Base-by-base conservation (phyloP, 1,140 invertebrate genomes). In the Xylocopa sonorina region DNA sequence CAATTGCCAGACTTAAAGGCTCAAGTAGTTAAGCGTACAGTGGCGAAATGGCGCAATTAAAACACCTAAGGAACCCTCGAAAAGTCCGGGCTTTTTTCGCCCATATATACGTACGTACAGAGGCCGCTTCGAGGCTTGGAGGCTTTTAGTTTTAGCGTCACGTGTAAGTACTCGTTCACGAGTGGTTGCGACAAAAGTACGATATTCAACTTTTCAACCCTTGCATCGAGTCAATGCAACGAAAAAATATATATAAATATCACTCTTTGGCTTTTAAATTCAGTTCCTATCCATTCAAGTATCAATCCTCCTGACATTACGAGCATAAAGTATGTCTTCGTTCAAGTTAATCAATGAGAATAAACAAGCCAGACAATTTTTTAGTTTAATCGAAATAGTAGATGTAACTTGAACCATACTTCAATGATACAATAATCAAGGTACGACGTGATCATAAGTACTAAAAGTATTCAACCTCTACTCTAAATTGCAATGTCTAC, bases 31-130 rank as follows among this genome's bases (percentile, higher is more conserved):
- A 21, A 32, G 5, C 27, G 72, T 66, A 55, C 24, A 74, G 43
- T 55, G 57, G 24, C 41, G 74, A 48, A 76, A 76, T 38, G 48
- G 63, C n/a, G 51, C 51, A 68, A 68, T 76, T 76, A 76, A 76
- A 67, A 46, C 53, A 55, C 50, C 74, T 68, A 63, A 58, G 74
- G 29, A 57, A 68, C 74, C 29, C 50, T 75, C 48, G n/a, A 75
- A 64, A 50, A 75, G 32, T 74, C 60, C 27, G 5, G 32, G 57
- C 53, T n/a, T 58, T 60, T 71, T 60, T 58, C 41, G 1, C 18
- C 24, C 57, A n/a, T 34, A n/a, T 18, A 3, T 24, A 21, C 27
- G 43, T 18, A 46, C n/a, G n/a, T n/a, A n/a, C n/a, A n/a, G n/a
- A n/a, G n/a, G n/a, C 34, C 67, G 50, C 46, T 32, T 21, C 18